A percentile compares a stretch with the other conserved stretches of the same genome.
Evolutionary conservation across 2,888 invertebrate genomes (phyloP).

Genomic region (Choristoneura rosaceana): DNA sequence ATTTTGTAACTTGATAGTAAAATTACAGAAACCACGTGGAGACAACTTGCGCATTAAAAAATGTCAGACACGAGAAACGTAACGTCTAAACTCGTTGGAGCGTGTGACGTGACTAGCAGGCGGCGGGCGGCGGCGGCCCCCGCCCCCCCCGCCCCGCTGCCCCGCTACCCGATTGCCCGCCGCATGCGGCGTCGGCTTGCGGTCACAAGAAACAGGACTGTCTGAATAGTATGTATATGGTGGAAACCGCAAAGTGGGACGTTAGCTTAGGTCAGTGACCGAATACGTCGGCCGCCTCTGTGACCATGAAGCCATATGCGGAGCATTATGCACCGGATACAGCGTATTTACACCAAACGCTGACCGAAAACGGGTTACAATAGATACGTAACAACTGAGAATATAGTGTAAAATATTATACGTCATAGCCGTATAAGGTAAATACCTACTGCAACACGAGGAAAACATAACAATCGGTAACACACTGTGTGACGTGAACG

Average conservation of each 20-base stretch:
- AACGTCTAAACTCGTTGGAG: neutral
- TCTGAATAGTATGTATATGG: neutral
- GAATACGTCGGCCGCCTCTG: neutral
- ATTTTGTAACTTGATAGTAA: no score
- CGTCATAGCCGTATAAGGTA: neutral
- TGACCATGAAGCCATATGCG: neutral
- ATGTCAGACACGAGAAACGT: no score
- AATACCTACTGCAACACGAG: neutral
- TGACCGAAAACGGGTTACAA: neutral
- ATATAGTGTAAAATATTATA: no score
- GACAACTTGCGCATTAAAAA: no score
- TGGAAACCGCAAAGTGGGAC: neutral
- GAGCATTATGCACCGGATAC: neutral
- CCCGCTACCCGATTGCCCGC: neutral
- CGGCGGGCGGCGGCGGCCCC: neutral
- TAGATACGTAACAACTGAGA: no score
- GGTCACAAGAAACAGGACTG: neutral
- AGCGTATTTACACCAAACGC: neutral
- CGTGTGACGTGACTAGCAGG: neutral
- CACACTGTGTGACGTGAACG: neutral
- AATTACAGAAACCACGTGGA: no score
- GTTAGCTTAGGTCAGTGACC: constrained; percentile 1
- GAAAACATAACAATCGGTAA: neutral
- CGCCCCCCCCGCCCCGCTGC: neutral
- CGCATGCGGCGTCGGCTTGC: constrained; percentile 2